Evolutionary conservation across 2,888 invertebrate species (phyloP), one percentile per base, ranked within the genome.

Genomic region (Polydrusus tereticollis): DNA sequence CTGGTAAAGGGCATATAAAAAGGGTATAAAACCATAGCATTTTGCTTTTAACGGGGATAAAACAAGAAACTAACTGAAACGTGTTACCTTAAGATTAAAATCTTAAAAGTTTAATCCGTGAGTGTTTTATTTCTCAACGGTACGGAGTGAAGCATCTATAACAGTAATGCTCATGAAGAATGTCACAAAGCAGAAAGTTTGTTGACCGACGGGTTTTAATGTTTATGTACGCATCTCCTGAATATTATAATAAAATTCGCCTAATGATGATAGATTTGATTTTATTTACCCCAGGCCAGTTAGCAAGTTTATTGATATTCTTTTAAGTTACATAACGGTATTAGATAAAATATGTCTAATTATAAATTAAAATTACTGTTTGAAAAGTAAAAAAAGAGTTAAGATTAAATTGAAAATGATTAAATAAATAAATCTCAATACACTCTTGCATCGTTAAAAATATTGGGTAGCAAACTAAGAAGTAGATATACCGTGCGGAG

Each of bases 161-260:
- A 68, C 60, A 60, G 68, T 68, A 68, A 68, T 52, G 50, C 36
- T 18, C 50, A 23, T 60, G 16, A 68, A 68, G 60, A 68, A 60
- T 68, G 68, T 68, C 68, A 52, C 60, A 12, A 23, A 68, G 68
- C 68, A 60, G 38, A 62, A 60, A 58, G 59, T 68, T 60, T 68
- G 47, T 68, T 60, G 68, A 68, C 67, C 58, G 59, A 59, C 12
- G 26, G 14, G 23, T 26, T 43, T 20, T 41, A 16, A 33, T 16
- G 33, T 20, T 60, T 50, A 68, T 8, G 33, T 50, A 50, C 12
- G 16, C 41, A 52, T 65, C 41, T 60, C 23, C 20, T 50, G 23
- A 60, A 52, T 14, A 52, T 14, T 52, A 14, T 52, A 26, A 50
- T 21, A 12, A 50, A 50, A 23, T 38, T 14, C 14, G 38, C 38